Base-by-base conservation (phyloP, 2,888 invertebrate genomes). In the Allygus modestus region DNA sequence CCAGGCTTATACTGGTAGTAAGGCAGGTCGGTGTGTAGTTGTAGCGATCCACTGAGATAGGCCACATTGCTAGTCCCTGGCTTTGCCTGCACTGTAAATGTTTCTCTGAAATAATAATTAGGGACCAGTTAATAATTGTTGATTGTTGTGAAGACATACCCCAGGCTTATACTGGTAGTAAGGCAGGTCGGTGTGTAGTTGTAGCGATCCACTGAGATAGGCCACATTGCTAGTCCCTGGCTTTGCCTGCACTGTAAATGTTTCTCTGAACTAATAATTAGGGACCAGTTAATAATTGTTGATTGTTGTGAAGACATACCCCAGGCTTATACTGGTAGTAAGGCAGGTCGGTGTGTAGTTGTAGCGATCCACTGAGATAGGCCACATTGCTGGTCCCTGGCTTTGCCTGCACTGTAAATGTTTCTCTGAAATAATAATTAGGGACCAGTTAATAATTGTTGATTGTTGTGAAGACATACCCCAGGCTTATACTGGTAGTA, bases 1-100 rank as follows among this genome's bases (percentile, higher is more conserved):
- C 96, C 94, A 0, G 96, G 96, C 86, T 94, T 94, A 89, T 95
- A 94, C 87, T 94, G 93, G 88, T 96, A 95, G 89, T 96, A 96
- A 0, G 96, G 95, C 84, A 96, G 91, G 89, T 96, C 96, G 0
- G 94, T 94, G 88, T 96, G 96, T 88, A 96, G 91, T 85, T 95
- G 95, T 77, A 96, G 91, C 69, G 93, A 92, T 85, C 92, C 92
- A 0, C 93, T 93, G 43, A 95, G 91, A 88, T 96, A 96, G 0
- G 96, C 96, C 71, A 95, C 93, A 89, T 96, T 96, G 87, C 93
- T 94, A 0, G 96, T 94, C 58, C 93, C 94, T 2, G 92, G 91
- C 84, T 37, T 37, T 37, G 37, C 37, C 4, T 37, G 5, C 37
- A 37, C 9, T 7, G 4, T 7, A 37, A 37, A 37, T 9, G 9